Evolutionary conservation across 2,888 invertebrate genomes (phyloP).

Genomic region (Syritta pipiens): DNA sequence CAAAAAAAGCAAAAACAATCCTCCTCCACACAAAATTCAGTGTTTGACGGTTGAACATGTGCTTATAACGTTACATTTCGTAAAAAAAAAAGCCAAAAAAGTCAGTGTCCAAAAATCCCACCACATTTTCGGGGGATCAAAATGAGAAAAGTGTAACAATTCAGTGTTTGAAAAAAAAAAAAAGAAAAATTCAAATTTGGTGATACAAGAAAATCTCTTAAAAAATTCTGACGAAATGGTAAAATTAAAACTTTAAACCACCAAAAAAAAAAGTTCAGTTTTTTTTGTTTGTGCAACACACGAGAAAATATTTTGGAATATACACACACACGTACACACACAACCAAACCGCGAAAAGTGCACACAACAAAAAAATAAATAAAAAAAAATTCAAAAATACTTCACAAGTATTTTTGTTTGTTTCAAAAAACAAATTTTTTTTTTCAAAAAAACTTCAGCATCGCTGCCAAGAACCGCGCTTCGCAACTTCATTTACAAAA

Average conservation of each 20-base stretch:
- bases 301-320: constrained; percentile 20
- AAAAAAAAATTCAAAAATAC: not conserved
- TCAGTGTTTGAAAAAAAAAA: not conserved
- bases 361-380: not conserved
- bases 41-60: constrained; percentile 73
- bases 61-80: constrained; percentile 70
- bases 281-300: constrained; percentile 25
- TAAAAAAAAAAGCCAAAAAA: constrained; percentile 38
- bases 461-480: constrained; percentile 33
- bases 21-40: constrained; percentile 8
- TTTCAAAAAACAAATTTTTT: constrained; percentile 3
- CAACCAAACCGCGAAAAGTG: constrained; percentile 10
- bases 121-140: constrained; percentile 19
- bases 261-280: not conserved
- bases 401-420: not conserved
- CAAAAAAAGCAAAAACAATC: constrained; percentile 26
- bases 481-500: constrained; percentile 72
- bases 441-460: constrained; percentile 12
- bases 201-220: too few relatives aligned
- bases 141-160: constrained; percentile 67
- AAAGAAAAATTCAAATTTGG: too few relatives aligned
- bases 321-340: not conserved
- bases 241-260: constrained; percentile 53
- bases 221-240: constrained; percentile 65
- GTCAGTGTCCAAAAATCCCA: constrained; percentile 23